A percentile compares a stretch with the other conserved stretches of the same genome.
Evolutionary conservation across 1,140 invertebrate genomes (phyloP).

Genomic region (Apocrypta bakeri): DNA sequence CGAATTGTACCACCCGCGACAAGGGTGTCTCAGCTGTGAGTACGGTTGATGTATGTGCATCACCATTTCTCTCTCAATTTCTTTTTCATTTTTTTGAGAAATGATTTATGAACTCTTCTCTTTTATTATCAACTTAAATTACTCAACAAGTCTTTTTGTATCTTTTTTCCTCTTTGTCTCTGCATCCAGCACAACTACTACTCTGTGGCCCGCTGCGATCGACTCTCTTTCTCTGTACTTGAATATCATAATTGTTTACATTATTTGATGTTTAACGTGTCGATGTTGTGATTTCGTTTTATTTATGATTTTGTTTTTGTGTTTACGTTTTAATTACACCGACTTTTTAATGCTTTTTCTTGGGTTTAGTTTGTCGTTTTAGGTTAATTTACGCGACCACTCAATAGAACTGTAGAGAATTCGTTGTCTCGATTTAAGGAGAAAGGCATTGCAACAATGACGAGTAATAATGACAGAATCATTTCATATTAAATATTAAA

Average conservation of each 20-base stretch:
- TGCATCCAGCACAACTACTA: conserved; percentile 52
- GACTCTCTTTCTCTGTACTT: conserved; percentile 52
- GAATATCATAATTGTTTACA: conserved; percentile 37
- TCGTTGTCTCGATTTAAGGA: not conserved
- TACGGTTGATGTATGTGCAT: conserved; percentile 59
- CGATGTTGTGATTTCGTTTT: conserved; percentile 5
- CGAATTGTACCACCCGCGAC: conserved; percentile 71
- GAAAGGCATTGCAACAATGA: too few species aligned
- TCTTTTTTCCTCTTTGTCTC: conserved; percentile 31
- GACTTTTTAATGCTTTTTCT: not conserved
- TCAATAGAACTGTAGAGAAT: not conserved
- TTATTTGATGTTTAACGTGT: not conserved
- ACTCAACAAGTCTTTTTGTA: conserved; percentile 27
- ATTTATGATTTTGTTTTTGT: not conserved
- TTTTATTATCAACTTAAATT: not conserved
- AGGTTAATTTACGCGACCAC: not conserved
- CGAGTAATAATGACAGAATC: too few species aligned
- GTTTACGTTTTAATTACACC: not conserved
- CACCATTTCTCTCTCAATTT: not conserved
- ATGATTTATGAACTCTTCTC: not conserved
- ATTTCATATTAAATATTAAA: too few species aligned
- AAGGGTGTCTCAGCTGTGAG: conserved; percentile 73
- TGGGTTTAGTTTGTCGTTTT: not conserved
- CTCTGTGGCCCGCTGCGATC: conserved; percentile 50
- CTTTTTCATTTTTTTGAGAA: conserved; percentile 29